Evolutionary conservation across 2,113 vertebrate genomes (phyloP).

Genomic region (Myiopsitta monachus): DNA sequence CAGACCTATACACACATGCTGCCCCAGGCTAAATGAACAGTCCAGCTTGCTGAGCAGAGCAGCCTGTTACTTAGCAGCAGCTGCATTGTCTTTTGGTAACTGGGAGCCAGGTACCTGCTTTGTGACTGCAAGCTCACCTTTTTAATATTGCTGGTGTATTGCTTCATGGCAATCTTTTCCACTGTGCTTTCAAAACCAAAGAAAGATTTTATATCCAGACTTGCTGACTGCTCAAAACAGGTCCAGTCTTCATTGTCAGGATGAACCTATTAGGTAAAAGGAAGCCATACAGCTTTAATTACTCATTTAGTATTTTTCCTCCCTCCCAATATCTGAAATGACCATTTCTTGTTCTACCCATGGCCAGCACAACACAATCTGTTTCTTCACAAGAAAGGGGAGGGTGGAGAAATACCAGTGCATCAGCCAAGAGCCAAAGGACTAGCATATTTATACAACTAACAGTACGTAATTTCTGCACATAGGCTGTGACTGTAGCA

Average conservation of each 20-base stretch:
- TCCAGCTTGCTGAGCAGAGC: background rate
- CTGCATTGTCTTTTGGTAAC: background rate
- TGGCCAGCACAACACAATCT: background rate
- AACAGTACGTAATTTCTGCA: background rate
- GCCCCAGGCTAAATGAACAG: background rate
- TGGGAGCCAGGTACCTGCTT: background rate
- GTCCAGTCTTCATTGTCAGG: constrained; percentile 97
- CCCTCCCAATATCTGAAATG: background rate
- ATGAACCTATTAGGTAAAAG: constrained; percentile 82
- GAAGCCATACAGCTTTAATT: background rate
- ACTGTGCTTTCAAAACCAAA: constrained; percentile 97
- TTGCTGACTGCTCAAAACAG: constrained; percentile 94
- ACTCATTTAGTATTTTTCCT: background rate
- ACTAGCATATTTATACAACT: background rate
- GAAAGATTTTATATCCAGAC: constrained; percentile 96
- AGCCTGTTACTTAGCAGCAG: background rate
- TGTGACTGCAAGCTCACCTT: constrained; percentile 77
- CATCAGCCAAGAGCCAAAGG: background rate
- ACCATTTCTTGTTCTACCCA: background rate
- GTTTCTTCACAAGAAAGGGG: background rate
- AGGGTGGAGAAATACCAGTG: background rate
- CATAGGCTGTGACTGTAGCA: background rate
- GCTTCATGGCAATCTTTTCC: constrained; percentile 96
- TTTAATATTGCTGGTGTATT: constrained; percentile 94
- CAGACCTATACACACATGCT: background rate